Evolutionary conservation across 1,140 invertebrate genomes (phyloP), one percentile per base, ranked within the genome.

Genomic region (Lordiphosa mommai): DNA sequence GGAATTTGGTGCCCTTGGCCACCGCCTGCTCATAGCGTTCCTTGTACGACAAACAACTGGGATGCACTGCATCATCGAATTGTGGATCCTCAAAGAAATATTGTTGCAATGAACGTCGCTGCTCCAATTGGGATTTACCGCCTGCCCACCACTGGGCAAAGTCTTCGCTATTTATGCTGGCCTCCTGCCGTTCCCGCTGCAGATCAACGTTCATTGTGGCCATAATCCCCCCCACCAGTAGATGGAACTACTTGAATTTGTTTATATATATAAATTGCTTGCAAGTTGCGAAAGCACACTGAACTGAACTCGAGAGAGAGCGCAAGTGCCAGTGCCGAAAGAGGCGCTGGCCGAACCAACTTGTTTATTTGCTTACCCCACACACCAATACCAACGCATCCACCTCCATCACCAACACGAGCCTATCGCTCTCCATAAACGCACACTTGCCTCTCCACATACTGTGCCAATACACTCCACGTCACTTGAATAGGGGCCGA

Each of bases 61-160:
- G 86, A 40, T 95, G 94, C 4, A 94, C 89, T 32, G 90, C 86
- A 64, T 95, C 94, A 36, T 90, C 80, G 7, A 96, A 90, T 8
- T 92, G 91, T 1, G 92, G 92, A 90, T 95, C 94, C 17, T 91
- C 91, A 1, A 95, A 88, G 34, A 96, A 94, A 55, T 91, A 92
- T 4, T 92, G 88, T 86, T 95, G 95, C 94, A 88, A 50, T 3
- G 57, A 46, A 12, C 80, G 61, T 0, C 72, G 79, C 32, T 82
- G 46, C 16, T 36, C 46, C 9, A 88, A 94, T 89, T 94, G 94
- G n/a, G 93, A 90, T 36, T 89, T 72, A 8, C 93, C 92, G 8
- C 95, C 95, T 88, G 96, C 95, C 36, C 97, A 90, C 46, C 96
- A 91, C 86, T 94, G 88, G 0, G 94, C 96, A 59, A 97, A 89